Evolutionary conservation across 1,140 invertebrate genomes (phyloP).

Genomic region (Drosophila azteca): DNA sequence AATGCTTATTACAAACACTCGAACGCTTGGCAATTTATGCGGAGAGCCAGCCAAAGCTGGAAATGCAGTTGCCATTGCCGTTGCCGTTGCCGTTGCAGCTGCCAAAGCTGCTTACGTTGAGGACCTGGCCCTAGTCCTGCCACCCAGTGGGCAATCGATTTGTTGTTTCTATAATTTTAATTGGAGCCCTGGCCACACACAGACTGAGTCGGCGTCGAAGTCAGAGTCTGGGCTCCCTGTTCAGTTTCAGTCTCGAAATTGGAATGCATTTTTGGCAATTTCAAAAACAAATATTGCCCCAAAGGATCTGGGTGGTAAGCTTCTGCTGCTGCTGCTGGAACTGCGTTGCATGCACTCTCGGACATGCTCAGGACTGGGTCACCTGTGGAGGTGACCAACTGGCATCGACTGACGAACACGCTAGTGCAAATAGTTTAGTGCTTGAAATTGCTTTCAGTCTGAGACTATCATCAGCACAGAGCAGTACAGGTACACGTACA

Average conservation of each 20-base stretch:
- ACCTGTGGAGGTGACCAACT: slow-evolving; percentile 31
- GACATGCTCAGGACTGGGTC: background rate
- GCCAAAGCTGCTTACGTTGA: slow-evolving; percentile 52
- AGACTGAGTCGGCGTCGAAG: background rate
- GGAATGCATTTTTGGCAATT: slow-evolving; percentile 73
- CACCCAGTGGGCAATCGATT: slow-evolving; percentile 51
- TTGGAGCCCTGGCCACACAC: slow-evolving; percentile 49
- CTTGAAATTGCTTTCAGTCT: slow-evolving; percentile 45
- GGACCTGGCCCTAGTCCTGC: slow-evolving; percentile 32
- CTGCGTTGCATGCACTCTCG: background rate
- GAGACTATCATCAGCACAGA: background rate
- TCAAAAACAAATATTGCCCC: slow-evolving; percentile 75
- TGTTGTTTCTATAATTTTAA: slow-evolving; percentile 80
- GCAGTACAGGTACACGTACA: background rate
- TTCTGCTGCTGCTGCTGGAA: background rate
- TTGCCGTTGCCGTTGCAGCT: slow-evolving; percentile 14
- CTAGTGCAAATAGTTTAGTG: slow-evolving; percentile 48
- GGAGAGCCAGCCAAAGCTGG: background rate
- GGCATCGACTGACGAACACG: slow-evolving; percentile 26
- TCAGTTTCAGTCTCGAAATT: slow-evolving; percentile 20
- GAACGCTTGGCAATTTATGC: slow-evolving; percentile 69
- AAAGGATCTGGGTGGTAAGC: slow-evolving; percentile 57
- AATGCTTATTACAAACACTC: slow-evolving; percentile 74
- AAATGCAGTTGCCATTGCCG: background rate
- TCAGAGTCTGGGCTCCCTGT: background rate